These are phyloP conservation scores for Plebejus anna DNA, from an alignment of 2,888 invertebrate genomes.

Conservation along the genomic window DNA sequence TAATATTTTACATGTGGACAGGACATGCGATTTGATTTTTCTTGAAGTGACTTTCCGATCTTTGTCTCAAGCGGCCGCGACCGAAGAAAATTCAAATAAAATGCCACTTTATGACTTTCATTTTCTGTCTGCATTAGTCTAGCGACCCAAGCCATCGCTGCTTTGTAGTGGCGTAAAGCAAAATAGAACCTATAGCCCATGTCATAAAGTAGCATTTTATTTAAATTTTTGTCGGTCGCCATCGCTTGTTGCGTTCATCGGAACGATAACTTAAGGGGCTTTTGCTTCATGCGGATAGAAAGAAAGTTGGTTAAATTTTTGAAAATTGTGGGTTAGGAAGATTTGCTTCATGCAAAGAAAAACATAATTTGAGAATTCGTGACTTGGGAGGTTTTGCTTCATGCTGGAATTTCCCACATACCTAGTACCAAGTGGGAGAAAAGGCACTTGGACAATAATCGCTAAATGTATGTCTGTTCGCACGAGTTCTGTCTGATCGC, in stretches of 20 bases:
- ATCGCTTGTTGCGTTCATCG: too few relatives aligned
- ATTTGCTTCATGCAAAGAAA: not conserved
- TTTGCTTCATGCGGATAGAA: not conserved
- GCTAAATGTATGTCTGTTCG: conserved; percentile 92
- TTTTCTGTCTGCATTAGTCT: too few relatives aligned
- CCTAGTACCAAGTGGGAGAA: conserved; percentile 35
- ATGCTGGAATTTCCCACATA: not conserved
- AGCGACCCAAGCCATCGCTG: too few relatives aligned
- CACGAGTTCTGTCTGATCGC: conserved; percentile 90
- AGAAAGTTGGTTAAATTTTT: not conserved
- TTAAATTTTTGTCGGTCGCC: too few relatives aligned
- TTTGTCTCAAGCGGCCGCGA: too few relatives aligned
- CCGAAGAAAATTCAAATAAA: too few relatives aligned
- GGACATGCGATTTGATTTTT: not conserved
- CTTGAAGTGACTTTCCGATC: too few relatives aligned
- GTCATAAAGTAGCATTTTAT: too few relatives aligned
- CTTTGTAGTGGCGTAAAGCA: too few relatives aligned
- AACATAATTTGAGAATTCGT: not conserved
- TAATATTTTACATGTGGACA: not conserved
- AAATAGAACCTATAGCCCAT: too few relatives aligned
- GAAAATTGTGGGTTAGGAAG: not conserved
- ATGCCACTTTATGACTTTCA: too few relatives aligned
- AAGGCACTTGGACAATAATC: conserved; percentile 64
- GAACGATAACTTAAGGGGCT: not conserved
- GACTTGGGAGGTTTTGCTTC: conserved; percentile 14